Base-by-base conservation (phyloP, 1,140 invertebrate species). In the Littorina saxatilis region DNA sequence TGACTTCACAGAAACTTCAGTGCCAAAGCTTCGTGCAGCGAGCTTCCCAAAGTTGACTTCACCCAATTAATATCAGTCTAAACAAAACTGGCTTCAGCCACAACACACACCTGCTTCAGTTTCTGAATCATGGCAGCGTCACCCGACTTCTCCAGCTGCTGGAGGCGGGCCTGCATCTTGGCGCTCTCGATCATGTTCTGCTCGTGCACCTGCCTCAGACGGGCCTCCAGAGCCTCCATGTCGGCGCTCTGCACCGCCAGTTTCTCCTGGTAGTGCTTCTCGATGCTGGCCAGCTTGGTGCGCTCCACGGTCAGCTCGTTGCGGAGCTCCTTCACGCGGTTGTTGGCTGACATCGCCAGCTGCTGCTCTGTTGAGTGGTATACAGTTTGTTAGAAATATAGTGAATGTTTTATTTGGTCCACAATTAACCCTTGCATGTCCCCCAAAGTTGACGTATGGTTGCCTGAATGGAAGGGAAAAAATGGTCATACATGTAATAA, bases 241-340 rank as follows among this genome's bases (percentile, higher is more conserved):
- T 96, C 95, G 32, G 93, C 88, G 35, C 89, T 68, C 83, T 90
- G 86, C 9, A 80, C 73, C 9, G 92, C 92, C 1, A 94, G 76
- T 4, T 93, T 91, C 80, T 95, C 95, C 79, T 95, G 94, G 4
- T 94, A 88, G 66, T 93, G 93, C 63, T 94, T 93, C 3, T 94
- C 92, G 61, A 92, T 93, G 17, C 93, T 92, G 29, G 93, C 89
- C 27, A 94, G 91, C 73, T 94, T 93, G 2, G 94, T 93, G 39
- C 94, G 94, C 86, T 96, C 96, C 0, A 92, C 88, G 79, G 94
- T 94, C n/a, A 96, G 92, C 86, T 96, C 95, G 70, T 93, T 94
- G 83, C 96, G 94, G 3, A 98, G 88, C 87, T 97, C 96, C 84
- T 96, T 95, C 23, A 97, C 89, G 68, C 91, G 85, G 50, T 79